phyloP scores from a whole-genome alignment of 2,888 invertebrate genomes.

The Bruchidius siliquastri region DNA sequence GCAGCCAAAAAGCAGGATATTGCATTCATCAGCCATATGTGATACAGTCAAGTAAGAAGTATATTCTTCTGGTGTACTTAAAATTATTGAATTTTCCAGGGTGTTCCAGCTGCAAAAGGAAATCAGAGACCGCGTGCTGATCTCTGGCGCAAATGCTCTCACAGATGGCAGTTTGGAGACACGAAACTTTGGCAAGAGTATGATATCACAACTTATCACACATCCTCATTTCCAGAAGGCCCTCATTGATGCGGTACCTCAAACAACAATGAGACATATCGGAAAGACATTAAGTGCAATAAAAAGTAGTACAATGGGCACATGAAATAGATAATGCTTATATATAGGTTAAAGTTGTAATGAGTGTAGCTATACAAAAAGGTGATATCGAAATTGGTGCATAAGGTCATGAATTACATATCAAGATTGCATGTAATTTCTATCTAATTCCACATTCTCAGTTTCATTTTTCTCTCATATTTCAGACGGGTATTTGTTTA shows the following conservation, averaged over 20 bases:
- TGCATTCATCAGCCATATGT: too few relatives aligned
- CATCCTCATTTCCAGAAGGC: slow-evolving; percentile 73
- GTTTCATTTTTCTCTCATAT: too few relatives aligned
- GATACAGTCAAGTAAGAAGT: too few relatives aligned
- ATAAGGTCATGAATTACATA: too few relatives aligned
- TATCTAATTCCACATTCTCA: too few relatives aligned
- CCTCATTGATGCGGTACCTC: slow-evolving; percentile 74
- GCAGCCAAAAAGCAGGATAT: too few relatives aligned
- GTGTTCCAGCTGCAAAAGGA: slow-evolving; percentile 71
- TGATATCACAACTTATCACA: slow-evolving; percentile 67
- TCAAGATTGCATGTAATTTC: too few relatives aligned
- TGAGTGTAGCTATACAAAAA: background rate
- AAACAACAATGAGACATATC: slow-evolving; percentile 74
- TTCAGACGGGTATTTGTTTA: too few relatives aligned
- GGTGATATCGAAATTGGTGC: too few relatives aligned
- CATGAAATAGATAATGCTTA: background rate
- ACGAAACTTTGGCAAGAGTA: slow-evolving; percentile 69
- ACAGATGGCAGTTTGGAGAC: slow-evolving; percentile 85
- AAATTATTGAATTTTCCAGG: slow-evolving; percentile 26
- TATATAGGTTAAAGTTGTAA: background rate
- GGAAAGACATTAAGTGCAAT: slow-evolving; percentile 71
- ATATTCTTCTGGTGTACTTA: too few relatives aligned
- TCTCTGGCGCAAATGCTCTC: slow-evolving; percentile 76
- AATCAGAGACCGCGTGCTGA: slow-evolving; percentile 68
- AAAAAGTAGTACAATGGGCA: slow-evolving; percentile 28